Conservation (phyloP, 2,113 vertebrate species). For the Myrmecophaga tridactyla region DNA sequence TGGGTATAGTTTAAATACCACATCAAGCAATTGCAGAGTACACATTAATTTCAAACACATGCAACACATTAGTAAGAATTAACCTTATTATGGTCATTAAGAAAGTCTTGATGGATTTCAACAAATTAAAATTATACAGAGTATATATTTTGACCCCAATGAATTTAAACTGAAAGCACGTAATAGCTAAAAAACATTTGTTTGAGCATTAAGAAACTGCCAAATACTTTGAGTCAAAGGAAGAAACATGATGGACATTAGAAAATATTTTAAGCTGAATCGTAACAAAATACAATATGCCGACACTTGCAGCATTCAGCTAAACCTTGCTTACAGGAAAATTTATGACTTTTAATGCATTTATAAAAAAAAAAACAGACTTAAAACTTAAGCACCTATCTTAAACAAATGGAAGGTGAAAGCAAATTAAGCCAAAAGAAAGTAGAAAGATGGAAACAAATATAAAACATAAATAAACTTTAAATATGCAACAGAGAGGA, state of each 20-base stretch:
- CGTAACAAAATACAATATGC: neutral
- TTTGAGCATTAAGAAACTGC: neutral
- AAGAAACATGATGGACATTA: neutral
- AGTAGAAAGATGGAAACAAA: neutral
- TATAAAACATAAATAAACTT: neutral
- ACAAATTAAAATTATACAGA: neutral
- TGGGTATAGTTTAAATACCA: neutral
- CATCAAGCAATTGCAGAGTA: accelerated
- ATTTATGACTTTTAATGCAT: neutral
- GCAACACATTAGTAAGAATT: neutral
- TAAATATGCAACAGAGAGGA: neutral
- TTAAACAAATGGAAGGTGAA: neutral
- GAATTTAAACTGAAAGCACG: neutral
- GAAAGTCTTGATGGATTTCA: neutral
- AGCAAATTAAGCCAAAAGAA: neutral
- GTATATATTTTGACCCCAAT: neutral
- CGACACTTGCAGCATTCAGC: neutral
- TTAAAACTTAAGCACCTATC: neutral
- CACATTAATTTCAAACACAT: neutral
- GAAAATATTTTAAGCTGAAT: neutral
- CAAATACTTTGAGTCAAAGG: neutral
- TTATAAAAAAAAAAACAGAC: neutral
- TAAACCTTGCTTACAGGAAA: neutral
- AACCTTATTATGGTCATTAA: neutral
- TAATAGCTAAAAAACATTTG: neutral